Evolutionary conservation across 2,888 invertebrate genomes (phyloP).

Genomic region (Drosophila kambysellisi): DNA sequence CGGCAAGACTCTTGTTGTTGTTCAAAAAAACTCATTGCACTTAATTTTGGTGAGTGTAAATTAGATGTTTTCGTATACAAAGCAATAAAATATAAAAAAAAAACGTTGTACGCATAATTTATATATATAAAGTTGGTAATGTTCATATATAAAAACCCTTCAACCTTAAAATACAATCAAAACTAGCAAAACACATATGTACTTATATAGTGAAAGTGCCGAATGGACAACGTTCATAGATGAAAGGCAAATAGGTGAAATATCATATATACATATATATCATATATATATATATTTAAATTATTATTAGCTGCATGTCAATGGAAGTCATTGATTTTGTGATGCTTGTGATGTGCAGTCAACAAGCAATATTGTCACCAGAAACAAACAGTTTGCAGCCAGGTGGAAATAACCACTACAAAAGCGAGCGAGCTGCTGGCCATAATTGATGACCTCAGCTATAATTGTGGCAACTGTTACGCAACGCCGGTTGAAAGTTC

Average conservation of each 20-base stretch:
- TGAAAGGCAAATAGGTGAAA: background rate
- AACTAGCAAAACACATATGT: slow-evolving; percentile 43
- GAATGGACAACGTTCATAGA: slow-evolving; percentile 17
- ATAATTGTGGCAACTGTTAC: slow-evolving; percentile 29
- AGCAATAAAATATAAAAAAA: slow-evolving; percentile 44
- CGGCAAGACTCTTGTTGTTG: slow-evolving; percentile 52
- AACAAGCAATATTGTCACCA: slow-evolving; percentile 33
- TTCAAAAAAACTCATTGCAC: slow-evolving; percentile 62
- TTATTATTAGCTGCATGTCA: background rate
- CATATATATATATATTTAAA: too few species aligned
- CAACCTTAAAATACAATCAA: slow-evolving; percentile 48
- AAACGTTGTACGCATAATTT: slow-evolving; percentile 6
- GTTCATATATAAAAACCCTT: slow-evolving; percentile 29
- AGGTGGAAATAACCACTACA: slow-evolving; percentile 30
- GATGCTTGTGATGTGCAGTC: slow-evolving; percentile 23
- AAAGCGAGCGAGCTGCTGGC: slow-evolving; percentile 19
- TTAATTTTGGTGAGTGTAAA: slow-evolving; percentile 27
- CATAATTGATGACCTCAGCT: slow-evolving; percentile 39
- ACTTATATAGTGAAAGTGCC: slow-evolving; percentile 31
- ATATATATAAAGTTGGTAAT: slow-evolving; percentile 26
- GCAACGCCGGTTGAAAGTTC: background rate
- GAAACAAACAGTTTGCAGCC: slow-evolving; percentile 33
- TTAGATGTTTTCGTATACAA: slow-evolving; percentile 46
- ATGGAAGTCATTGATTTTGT: slow-evolving; percentile 1
- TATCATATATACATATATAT: background rate